Evolutionary conservation across 2,888 invertebrate genomes (phyloP), one percentile per base, ranked within the genome.

Genomic region (Lathronympha strigana): DNA sequence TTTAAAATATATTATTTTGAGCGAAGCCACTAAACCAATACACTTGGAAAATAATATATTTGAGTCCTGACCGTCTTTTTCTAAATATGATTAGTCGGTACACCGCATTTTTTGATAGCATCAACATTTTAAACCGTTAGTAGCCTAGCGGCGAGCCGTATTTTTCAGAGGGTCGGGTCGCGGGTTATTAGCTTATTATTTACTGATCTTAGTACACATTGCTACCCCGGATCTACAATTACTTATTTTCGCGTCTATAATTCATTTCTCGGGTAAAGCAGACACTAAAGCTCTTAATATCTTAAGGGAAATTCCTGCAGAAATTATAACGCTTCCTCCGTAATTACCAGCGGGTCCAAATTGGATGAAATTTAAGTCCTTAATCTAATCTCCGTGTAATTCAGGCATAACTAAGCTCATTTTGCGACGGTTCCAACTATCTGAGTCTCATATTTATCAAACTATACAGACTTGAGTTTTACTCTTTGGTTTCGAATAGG

Each of bases 321-420:
- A 66, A 61, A 66, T 66, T 66, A 61, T 66, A 61, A 60, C 60
- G 61, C 64, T 64, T 64, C 63, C 63, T 57, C 36, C 28, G 53
- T 66, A 66, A 61, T 66, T 66, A 66, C 58, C 50, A 40, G 38
- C 51, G 60, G 43, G 54, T 28, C 36, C 54, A 61, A 66, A 66
- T 66, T 66, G 66, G 66, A 66, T 61, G 61, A 66, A 66, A 66
- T 66, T 66, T 66, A 66, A 66, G 60, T 54, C 66, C 60, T 66
- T 66, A 66, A 66, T 66, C 66, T 61, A 66, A 66, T 49, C 66
- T 45, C 28, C 19, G 38, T 36, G 47, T 49, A 53, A 60, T 66
- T 54, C 61, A 53, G 53, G 53, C 61, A 61, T 54, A 58, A 60
- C 63, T 58, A 51, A 60, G 64, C 58, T 64, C 43, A 25, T 54